Percentiles rank a stretch among this genome's conserved stretches.
Conservation (phyloP, 2,113 vertebrate genomes). For the Phycodurus eques region DNA sequence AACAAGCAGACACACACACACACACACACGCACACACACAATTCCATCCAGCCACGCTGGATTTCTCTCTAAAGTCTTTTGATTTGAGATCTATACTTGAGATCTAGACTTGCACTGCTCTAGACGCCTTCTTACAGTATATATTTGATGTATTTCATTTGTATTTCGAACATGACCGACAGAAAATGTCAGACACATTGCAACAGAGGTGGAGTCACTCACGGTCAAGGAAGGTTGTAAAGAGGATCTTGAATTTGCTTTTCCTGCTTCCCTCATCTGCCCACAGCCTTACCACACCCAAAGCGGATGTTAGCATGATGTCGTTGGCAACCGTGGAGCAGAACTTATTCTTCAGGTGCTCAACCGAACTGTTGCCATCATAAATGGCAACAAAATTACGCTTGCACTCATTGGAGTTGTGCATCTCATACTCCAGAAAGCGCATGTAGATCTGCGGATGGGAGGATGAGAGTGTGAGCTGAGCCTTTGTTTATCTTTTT, state of each 20-base stretch:
- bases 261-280: slow-evolving; percentile 93
- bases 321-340: slow-evolving; percentile 98
- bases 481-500: neutral
- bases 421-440: slow-evolving; percentile 98
- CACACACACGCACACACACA: neutral
- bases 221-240: slow-evolving; percentile 96
- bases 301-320: slow-evolving; percentile 86
- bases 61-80: too few species aligned
- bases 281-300: slow-evolving; percentile 95
- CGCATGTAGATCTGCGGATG: slow-evolving; percentile 86
- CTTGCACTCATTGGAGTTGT: slow-evolving; percentile 98
- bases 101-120: too few species aligned
- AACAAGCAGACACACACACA: neutral
- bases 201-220: slow-evolving; percentile 58
- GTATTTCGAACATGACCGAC: neutral
- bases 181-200: neutral
- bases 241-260: slow-evolving; percentile 95
- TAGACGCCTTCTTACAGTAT: too few species aligned
- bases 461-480: neutral
- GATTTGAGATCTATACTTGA: too few species aligned
- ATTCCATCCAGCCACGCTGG: neutral
- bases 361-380: slow-evolving; percentile 91
- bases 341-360: slow-evolving; percentile 95
- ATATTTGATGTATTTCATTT: neutral
- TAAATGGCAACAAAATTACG: slow-evolving; percentile 97